Evolutionary conservation across 2,113 vertebrate genomes (phyloP), one percentile per base, ranked within the genome.

Genomic region (Clinocottus analis): DNA sequence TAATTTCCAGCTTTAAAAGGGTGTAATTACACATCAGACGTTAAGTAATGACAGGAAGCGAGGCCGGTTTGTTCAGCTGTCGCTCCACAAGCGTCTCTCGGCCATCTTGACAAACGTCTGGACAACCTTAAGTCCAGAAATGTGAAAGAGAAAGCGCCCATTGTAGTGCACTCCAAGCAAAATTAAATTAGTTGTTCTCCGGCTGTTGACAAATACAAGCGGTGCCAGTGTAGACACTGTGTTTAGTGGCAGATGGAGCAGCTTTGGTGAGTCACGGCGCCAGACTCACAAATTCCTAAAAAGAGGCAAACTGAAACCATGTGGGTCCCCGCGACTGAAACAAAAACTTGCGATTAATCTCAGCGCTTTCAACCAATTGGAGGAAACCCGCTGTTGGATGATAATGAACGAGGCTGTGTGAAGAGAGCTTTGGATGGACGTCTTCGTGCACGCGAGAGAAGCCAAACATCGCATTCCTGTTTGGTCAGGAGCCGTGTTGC

Each of bases 401-500:
- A 47, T 27, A 69, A 39, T 79, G 67, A 63, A 77, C 37, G 51
- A 76, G 16, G 45, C 65, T 62, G 59, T 68, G 23, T 76, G 61
- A 31, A 61, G 39, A 69, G 1, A 0, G 17, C 43, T 55, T 19
- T 55, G 65, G 27, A 53, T 13, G 39, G 33, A 35, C 53, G 17
- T 19, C 29, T 11, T n/a, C 13, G 53, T 1, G 29, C 74, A 6
- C 14, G 16, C 56, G 35, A 16, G 7, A 21, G 55, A 13, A 41
- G 84, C 79, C 84, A 86, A 75, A 29, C 39, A 77, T n/a, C 65
- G 62, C 58, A 43, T 83, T 64, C 23, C 1, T 73, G 59, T 79
- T 58, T 41, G 56, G 60, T 66, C 53, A 64, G 70, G 41, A 76
- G 51, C 59, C 39, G 27, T 33, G 35, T 4, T 33, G 58, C 60